A percentile compares a stretch with the other conserved stretches of the same genome.
These are phyloP conservation scores for Hylaeus volcanicus DNA, from an alignment of 1,140 invertebrate genomes.

Conservation along the genomic window DNA sequence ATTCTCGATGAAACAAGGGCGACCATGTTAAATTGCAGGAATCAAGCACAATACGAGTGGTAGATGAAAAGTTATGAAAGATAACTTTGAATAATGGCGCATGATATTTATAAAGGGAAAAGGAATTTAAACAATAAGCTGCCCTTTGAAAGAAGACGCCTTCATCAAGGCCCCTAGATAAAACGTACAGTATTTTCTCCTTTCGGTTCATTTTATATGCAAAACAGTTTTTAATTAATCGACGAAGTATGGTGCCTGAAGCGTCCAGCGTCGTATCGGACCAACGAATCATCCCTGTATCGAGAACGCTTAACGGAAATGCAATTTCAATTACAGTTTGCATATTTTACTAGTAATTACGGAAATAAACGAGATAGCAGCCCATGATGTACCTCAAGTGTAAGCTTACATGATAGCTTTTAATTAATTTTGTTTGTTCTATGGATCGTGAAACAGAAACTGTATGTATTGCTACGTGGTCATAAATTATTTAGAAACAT, in stretches of 20 bases:
- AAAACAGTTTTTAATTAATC: slow-evolving; percentile 67
- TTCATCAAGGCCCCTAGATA: background rate
- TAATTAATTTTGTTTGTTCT: slow-evolving; percentile 43
- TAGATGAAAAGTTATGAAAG: too few species aligned
- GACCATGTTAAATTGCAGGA: too few species aligned
- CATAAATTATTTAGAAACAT: too few species aligned
- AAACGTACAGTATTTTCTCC: slow-evolving; percentile 11
- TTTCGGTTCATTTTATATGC: slow-evolving; percentile 49
- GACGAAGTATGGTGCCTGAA: slow-evolving; percentile 48
- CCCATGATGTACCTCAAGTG: slow-evolving; percentile 35
- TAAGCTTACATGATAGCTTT: slow-evolving; percentile 24
- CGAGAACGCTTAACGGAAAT: slow-evolving; percentile 47
- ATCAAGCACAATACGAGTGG: too few species aligned
- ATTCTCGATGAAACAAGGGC: too few species aligned
- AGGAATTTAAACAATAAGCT: slow-evolving; percentile 39
- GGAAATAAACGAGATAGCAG: slow-evolving; percentile 31
- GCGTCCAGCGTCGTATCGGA: background rate
- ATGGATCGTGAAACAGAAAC: too few species aligned
- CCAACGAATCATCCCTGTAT: background rate
- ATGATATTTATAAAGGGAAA: background rate
- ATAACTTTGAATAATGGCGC: background rate
- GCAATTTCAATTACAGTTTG: slow-evolving; percentile 61
- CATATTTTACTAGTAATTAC: slow-evolving; percentile 41
- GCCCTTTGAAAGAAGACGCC: slow-evolving; percentile 10
- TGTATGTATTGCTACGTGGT: too few species aligned